Base-by-base conservation (phyloP, 2,113 vertebrate species). In the Oncorhynchus nerka region DNA sequence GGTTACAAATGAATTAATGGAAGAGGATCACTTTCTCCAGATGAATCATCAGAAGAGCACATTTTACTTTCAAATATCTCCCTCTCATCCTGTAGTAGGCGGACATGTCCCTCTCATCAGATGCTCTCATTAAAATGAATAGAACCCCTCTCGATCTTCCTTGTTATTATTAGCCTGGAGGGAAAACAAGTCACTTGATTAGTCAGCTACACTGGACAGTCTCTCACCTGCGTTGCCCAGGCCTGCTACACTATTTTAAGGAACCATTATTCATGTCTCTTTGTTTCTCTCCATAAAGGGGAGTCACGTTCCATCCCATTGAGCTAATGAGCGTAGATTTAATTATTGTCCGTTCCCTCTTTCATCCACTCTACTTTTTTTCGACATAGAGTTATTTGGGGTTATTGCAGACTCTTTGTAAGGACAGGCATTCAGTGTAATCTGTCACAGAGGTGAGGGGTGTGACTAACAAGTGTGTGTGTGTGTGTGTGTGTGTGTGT, bases 251-350 rank as follows among this genome's bases (percentile, higher is more conserved):
- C 83, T 85, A 77, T 89, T 90, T 90, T 73, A 69, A 81, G 74
- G 70, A 51, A 65, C 69, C 73, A 83, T 89, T 83, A 87, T 89
- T 76, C 75, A 70, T 5, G 2, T 48, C 55, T 68, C 81, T 87
- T 91, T 90, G 87, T 88, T 83, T 79, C 70, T n/a, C 20, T 55
- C 32, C 22, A 70, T 69, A 26, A 71, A 81, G 77, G 69, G 64
- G 65, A 74, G n/a, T 34, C 5, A 24, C 84, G 87, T 76, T 79
- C 28, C 71, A 61, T 61, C 81, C 76, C 57, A 22, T 74, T 64
- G 39, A 11, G 9, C 39, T 73, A 75, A 70, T 49, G 77, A 73
- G 30, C 73, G 57, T 75, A 65, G 39, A 45, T 45, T 11, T 11
- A 77, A 69, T 73, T 32, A 88, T 80, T 32, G 76, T 71, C 39